Evolutionary conservation across 2,797 vertebrate genomes (phyloP).

Genomic region (Notoglanidium macrostoma): DNA sequence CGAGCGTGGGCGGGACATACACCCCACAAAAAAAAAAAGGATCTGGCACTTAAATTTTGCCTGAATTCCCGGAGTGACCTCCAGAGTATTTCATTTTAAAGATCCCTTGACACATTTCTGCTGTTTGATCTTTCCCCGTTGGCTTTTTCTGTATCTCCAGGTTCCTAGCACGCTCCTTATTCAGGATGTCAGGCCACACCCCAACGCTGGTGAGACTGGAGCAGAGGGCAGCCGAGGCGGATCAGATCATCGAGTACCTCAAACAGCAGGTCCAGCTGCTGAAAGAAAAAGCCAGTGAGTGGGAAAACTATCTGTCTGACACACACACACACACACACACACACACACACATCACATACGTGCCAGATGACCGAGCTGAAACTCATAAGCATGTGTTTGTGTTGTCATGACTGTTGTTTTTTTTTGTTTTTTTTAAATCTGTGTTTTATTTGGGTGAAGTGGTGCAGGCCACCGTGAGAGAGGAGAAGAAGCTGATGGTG

Average conservation of each 20-base stretch:
- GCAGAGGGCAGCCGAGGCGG: slow-evolving; percentile 91
- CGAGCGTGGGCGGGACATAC: slow-evolving; percentile 8
- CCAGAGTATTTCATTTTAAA: slow-evolving; percentile 19
- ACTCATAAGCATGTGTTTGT: not conserved
- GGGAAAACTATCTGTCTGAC: not conserved
- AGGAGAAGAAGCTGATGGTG: slow-evolving; percentile 96
- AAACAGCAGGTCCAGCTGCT: slow-evolving; percentile 95
- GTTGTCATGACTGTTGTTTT: not conserved
- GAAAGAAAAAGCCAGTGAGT: slow-evolving; percentile 96
- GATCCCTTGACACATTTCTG: slow-evolving; percentile 22
- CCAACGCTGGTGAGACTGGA: slow-evolving; percentile 87
- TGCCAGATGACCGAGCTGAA: slow-evolving; percentile 19
- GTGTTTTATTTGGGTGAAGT: slow-evolving; percentile 69
- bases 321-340: not conserved
- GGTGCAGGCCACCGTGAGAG: slow-evolving; percentile 87
- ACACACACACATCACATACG: not conserved
- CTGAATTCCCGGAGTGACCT: slow-evolving; percentile 29
- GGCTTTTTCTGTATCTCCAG: slow-evolving; percentile 64
- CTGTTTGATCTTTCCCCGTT: slow-evolving; percentile 42
- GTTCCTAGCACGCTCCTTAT: slow-evolving; percentile 79
- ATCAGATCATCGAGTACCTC: slow-evolving; percentile 94
- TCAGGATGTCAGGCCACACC: slow-evolving; percentile 89
- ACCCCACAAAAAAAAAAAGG: not conserved
- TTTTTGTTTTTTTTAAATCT: not conserved
- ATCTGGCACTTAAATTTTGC: not conserved